A percentile compares a stretch with the other conserved stretches of the same genome.
Evolutionary conservation across 1,140 invertebrate genomes (phyloP).

Genomic region (Protaetia brevitarsis): DNA sequence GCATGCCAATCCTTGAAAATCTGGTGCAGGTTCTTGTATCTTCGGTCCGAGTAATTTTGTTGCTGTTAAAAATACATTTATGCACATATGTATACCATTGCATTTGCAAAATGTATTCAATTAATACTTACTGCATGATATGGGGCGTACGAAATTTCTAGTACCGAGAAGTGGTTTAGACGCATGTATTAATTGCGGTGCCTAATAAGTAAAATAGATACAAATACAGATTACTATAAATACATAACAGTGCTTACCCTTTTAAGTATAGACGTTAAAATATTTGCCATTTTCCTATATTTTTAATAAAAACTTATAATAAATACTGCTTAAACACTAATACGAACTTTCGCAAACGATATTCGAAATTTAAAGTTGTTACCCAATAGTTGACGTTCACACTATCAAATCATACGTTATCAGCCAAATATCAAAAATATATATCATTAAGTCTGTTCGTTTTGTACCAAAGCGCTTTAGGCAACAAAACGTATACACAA

Average conservation of each 20-base stretch:
- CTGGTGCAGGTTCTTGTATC: slow-evolving; percentile 80
- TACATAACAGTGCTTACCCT: not conserved
- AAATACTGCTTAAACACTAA: not conserved
- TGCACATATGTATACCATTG: not conserved
- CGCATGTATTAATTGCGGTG: not conserved
- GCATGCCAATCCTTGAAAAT: slow-evolving; percentile 86
- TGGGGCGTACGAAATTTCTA: not conserved
- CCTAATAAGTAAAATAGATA: not conserved
- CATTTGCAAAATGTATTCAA: slow-evolving; percentile 29
- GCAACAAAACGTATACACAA: no score
- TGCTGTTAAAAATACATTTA: slow-evolving; percentile 32
- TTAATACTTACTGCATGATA: slow-evolving; percentile 12
- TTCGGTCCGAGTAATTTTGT: slow-evolving; percentile 46
- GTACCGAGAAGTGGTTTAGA: not conserved
- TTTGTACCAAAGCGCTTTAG: no score
- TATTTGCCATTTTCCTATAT: not conserved
- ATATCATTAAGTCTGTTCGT: no score
- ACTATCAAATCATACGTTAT: not conserved
- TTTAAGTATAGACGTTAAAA: not conserved
- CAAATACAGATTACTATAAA: not conserved
- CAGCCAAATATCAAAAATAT: no score
- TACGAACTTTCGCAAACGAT: not conserved
- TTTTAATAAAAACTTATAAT: not conserved
- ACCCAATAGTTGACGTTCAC: not conserved
- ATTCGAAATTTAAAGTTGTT: not conserved